Evolutionary conservation across 2,113 vertebrate genomes (phyloP).

Genomic region (Phalacrocorax pelagicus): DNA sequence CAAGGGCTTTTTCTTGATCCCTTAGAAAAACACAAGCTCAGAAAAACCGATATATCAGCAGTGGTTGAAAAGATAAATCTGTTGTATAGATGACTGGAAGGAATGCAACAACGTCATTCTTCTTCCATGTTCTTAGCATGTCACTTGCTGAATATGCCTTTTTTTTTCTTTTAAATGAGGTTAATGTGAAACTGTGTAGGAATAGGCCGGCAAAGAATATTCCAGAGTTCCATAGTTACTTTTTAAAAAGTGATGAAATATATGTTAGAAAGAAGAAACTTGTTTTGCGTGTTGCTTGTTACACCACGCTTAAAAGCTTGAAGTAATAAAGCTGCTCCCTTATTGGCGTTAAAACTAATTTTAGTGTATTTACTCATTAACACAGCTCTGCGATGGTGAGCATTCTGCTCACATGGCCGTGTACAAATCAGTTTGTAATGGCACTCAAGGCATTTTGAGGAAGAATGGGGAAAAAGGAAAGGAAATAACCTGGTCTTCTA

Average conservation of each 20-base stretch:
- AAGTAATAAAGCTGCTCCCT: not conserved
- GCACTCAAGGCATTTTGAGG: not conserved
- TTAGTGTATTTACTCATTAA: slow-evolving; percentile 25
- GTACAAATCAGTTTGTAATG: not conserved
- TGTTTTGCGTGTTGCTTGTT: not conserved
- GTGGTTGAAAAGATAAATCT: not conserved
- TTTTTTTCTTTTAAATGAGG: not conserved
- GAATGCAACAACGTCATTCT: accelerated
- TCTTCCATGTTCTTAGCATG: not conserved
- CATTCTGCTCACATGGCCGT: not conserved
- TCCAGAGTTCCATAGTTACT: not conserved
- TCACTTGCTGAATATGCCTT: not conserved
- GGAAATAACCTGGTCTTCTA: not conserved
- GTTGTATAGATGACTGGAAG: not conserved
- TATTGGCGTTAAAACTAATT: slow-evolving; percentile 16
- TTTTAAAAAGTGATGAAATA: not conserved
- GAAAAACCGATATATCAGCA: not conserved
- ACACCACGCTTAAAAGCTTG: not conserved
- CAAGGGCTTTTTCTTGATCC: not conserved
- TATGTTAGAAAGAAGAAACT: not conserved
- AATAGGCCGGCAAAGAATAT: not conserved
- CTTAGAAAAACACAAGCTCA: not conserved
- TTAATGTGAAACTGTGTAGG: not conserved
- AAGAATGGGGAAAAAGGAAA: not conserved
- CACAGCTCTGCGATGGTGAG: not conserved